Percentiles rank a stretch among this genome's conserved stretches.
phyloP scores from a whole-genome alignment of 1,140 invertebrate genomes.

The Zelostemma sp. region DNA sequence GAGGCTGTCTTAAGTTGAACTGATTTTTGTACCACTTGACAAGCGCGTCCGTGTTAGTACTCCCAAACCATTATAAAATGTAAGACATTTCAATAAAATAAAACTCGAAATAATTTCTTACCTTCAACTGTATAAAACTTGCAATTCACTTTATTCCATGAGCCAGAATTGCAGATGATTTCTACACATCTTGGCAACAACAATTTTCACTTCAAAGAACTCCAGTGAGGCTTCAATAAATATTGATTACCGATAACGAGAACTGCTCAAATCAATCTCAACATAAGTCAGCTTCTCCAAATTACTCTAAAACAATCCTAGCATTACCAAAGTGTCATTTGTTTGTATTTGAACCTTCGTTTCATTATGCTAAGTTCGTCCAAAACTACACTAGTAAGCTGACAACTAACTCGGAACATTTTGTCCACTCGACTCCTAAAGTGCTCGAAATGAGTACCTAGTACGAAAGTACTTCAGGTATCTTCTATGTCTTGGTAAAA shows the following conservation, averaged over 20 bases:
- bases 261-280: constrained; percentile 1
- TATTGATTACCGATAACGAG: not conserved
- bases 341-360: constrained; percentile 35
- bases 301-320: constrained; percentile 41
- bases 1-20: constrained; percentile 19
- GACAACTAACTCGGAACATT: constrained; percentile 20
- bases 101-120: not conserved
- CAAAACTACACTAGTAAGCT: constrained; percentile 50
- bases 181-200: too few species aligned
- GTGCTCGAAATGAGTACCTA: constrained; percentile 34
- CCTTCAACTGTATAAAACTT: too few species aligned
- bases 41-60: too few species aligned
- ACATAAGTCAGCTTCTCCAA: constrained; percentile 35
- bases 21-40: constrained; percentile 2
- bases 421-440: constrained; percentile 15
- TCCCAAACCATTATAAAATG: not conserved
- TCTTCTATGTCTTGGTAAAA: constrained; percentile 32
- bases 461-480: constrained; percentile 33
- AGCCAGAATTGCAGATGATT: too few species aligned
- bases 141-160: too few species aligned
- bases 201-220: too few species aligned
- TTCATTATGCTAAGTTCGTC: constrained; percentile 42
- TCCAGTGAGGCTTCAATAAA: not conserved
- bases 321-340: constrained; percentile 44
- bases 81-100: not conserved